Percentiles rank a stretch among this genome's conserved stretches.
These are phyloP conservation scores for Montifringilla adamsi DNA, from an alignment of 2,113 vertebrate genomes.

Conservation along the genomic window DNA sequence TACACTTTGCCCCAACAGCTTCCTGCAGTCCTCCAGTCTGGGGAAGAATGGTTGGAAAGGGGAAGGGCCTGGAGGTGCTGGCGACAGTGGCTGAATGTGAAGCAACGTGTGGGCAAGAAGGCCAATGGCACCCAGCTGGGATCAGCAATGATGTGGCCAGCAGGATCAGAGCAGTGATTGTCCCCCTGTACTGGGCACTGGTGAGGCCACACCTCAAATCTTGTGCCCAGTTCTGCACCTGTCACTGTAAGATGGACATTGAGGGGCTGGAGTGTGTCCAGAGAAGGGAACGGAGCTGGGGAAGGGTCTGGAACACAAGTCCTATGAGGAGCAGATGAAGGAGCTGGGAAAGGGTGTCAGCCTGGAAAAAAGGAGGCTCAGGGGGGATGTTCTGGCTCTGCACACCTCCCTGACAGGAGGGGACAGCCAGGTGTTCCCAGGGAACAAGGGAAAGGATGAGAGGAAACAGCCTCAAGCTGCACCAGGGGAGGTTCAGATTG, in stretches of 20 bases:
- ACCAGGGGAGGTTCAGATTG: not conserved
- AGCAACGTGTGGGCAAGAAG: not conserved
- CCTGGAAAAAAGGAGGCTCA: not conserved
- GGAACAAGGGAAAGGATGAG: not conserved
- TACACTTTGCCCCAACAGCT: not conserved
- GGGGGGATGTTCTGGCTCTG: not conserved
- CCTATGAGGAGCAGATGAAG: not conserved
- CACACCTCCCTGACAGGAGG: not conserved
- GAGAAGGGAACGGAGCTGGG: fast-evolving
- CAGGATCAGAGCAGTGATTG: not conserved
- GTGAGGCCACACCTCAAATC: not conserved
- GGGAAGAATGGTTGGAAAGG: not conserved
- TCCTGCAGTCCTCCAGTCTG: not conserved
- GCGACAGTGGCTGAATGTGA: not conserved
- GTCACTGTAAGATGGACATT: not conserved
- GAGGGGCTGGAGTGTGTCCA: not conserved
- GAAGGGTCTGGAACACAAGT: not conserved
- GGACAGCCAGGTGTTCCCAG: not conserved
- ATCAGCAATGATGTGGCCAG: not conserved
- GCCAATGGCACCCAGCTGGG: no score
- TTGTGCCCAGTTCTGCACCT: not conserved
- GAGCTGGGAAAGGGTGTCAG: not conserved
- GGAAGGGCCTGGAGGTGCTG: not conserved
- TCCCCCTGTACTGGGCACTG: no score
- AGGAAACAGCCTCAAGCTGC: not conserved